Base-by-base conservation (phyloP, 2,888 invertebrate species). In the Choreutis nemorana region DNA sequence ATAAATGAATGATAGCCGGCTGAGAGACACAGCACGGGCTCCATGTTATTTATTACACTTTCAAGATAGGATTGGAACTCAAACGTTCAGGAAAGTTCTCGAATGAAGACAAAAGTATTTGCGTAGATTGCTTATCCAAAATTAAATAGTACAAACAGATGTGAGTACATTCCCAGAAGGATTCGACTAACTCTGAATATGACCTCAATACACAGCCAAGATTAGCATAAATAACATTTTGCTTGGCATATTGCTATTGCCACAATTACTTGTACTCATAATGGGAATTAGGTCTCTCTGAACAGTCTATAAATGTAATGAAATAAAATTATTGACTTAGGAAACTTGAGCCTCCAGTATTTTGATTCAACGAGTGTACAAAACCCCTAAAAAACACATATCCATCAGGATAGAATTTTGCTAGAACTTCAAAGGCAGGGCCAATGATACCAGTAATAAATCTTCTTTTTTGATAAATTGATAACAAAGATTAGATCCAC, bases 21-120 rank as follows among this genome's bases (percentile, higher is more conserved):
- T 40, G 45, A 44, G 32, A 52, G 41, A 54, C 67, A 65, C 62
- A 62, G 62, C 65, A 61, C 62, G 40, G 46, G 48, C 46, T 31
- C 42, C 36, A 40, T 44, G 33, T 36, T 31, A 34, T 20, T 30
- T 33, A 31, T 54, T 62, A 64, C 64, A 65, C 56, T 50, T 66
- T 63, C 58, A 55, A 35, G 33, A 44, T 33, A 34, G 39, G 32
- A 40, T 35, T 27, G 28, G 33, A 32, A 30, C 20, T 29, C 24
- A 34, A 28, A 30, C 34, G 44, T 48, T 39, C 28, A 24, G 34
- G 31, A 14, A 29, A 31, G 28, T 31, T 7, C 26, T 28, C 13
- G 26, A 27, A n/a, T n/a, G 25, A 28, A 25, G 21, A 27, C 30
- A 26, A 25, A 18, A 25, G 27, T 28, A 31, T 35, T 31, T 18